A percentile compares a stretch with the other conserved stretches of the same genome.
Conservation (phyloP, 2,797 vertebrate species). For the Gorsachius magnificus region DNA sequence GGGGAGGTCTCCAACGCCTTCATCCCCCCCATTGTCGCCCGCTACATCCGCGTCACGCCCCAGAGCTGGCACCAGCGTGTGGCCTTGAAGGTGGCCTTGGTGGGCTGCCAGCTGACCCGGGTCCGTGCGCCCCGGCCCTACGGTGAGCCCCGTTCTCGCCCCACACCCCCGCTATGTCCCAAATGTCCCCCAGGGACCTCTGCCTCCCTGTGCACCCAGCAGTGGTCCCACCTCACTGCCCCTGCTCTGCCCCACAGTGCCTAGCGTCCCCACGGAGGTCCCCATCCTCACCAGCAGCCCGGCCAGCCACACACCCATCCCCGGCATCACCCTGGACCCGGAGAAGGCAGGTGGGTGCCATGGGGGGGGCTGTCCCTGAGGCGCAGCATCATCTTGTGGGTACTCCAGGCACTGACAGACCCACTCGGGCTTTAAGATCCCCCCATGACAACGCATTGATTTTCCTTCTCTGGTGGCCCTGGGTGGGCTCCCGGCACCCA, state of each 20-base stretch:
- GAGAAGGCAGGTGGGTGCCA: constrained; percentile 47
- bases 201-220: rapidly evolving
- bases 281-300: not conserved
- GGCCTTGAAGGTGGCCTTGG: constrained; percentile 76
- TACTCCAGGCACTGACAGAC: not conserved
- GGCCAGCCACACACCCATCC: not conserved
- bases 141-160: not conserved
- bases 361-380: not conserved
- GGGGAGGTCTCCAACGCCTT: constrained; percentile 80
- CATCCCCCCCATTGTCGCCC: constrained; percentile 79
- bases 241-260: not conserved
- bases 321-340: not conserved
- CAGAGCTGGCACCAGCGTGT: constrained; percentile 73
- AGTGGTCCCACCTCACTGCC: rapidly evolving
- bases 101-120: constrained; percentile 75
- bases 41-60: constrained; percentile 80
- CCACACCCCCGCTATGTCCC: rapidly evolving
- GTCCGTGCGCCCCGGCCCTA: not conserved
- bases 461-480: not conserved
- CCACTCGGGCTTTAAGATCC: not conserved
- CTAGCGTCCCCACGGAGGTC: not conserved
- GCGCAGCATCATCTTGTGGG: not conserved
- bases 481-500: not conserved
- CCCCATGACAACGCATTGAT: not conserved
- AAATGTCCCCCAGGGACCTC: rapidly evolving